These are phyloP conservation scores for Chrysopa pallens DNA, from an alignment of 1,140 invertebrate species.

Conservation along the genomic window DNA sequence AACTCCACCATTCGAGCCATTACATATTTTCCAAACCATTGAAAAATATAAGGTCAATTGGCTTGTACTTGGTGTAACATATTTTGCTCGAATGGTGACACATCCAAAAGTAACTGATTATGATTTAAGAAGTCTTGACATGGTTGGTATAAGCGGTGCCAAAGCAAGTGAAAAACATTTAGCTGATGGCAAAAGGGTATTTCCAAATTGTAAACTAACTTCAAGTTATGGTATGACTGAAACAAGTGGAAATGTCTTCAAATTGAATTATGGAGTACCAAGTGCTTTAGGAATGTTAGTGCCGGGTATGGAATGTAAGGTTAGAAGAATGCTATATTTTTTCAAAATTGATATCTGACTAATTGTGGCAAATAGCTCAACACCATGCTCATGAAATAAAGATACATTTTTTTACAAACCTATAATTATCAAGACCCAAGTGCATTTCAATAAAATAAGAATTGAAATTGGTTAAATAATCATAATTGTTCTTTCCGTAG, in stretches of 20 bases:
- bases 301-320: constrained; percentile 21
- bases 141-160: constrained; percentile 19
- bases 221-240: constrained; percentile 27
- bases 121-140: constrained; percentile 19
- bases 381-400: too few species aligned
- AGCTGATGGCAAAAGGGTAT: constrained; percentile 14
- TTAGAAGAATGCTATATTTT: constrained; percentile 1
- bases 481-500: too few species aligned
- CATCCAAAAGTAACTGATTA: constrained; percentile 13
- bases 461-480: too few species aligned
- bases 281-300: constrained; percentile 19
- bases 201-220: constrained; percentile 16
- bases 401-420: too few species aligned
- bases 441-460: too few species aligned
- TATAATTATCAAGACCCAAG: too few species aligned
- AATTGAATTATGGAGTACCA: constrained; percentile 10
- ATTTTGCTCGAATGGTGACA: constrained; percentile 18
- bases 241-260: constrained; percentile 10
- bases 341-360: too few species aligned
- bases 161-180: constrained; percentile 16
- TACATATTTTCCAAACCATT: constrained; percentile 17
- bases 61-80: constrained; percentile 16
- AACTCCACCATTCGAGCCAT: constrained; percentile 17
- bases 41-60: constrained; percentile 23
- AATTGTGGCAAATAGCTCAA: too few species aligned